Conservation (phyloP, 2,797 vertebrate species). For the Amazona ochrocephala region DNA sequence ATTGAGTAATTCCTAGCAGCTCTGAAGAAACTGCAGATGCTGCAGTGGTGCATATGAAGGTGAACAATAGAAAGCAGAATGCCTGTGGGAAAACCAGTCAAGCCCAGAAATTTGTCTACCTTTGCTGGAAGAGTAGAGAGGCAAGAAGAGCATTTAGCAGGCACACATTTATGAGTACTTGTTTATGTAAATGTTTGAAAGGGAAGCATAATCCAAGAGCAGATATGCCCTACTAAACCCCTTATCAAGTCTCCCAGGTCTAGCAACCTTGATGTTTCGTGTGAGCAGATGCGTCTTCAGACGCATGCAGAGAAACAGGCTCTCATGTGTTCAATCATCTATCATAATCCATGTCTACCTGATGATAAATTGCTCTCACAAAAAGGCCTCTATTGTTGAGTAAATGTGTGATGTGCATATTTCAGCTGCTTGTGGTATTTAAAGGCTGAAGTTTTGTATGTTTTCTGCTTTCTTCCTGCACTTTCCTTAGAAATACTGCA, state of each 20-base stretch:
- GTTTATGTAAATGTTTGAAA: not conserved
- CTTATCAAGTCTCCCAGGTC: not conserved
- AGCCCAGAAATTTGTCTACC: not conserved
- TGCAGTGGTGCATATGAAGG: not conserved
- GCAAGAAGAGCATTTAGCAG: not conserved
- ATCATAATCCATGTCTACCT: conserved; percentile 11
- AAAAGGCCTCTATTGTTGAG: conserved; percentile 44
- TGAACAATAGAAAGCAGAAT: not conserved
- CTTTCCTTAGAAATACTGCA: not conserved
- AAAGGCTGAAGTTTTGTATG: not conserved
- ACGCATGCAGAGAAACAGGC: not conserved
- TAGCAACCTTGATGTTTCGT: not conserved
- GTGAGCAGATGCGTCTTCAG: not conserved
- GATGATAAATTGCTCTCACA: conserved; percentile 44
- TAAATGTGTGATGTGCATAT: conserved; percentile 56
- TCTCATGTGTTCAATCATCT: conserved; percentile 1
- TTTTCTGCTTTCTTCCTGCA: not conserved
- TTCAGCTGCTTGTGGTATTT: conserved; percentile 28
- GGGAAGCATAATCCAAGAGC: not conserved
- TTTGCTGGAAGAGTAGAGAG: not conserved
- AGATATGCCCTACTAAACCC: not conserved
- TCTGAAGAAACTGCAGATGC: not conserved
- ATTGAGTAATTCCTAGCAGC: not conserved
- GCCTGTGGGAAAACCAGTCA: not conserved
- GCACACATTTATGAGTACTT: not conserved